These are phyloP conservation scores for Anoncus sp. DNA, from an alignment of 2,888 invertebrate species.

Conservation along the genomic window DNA sequence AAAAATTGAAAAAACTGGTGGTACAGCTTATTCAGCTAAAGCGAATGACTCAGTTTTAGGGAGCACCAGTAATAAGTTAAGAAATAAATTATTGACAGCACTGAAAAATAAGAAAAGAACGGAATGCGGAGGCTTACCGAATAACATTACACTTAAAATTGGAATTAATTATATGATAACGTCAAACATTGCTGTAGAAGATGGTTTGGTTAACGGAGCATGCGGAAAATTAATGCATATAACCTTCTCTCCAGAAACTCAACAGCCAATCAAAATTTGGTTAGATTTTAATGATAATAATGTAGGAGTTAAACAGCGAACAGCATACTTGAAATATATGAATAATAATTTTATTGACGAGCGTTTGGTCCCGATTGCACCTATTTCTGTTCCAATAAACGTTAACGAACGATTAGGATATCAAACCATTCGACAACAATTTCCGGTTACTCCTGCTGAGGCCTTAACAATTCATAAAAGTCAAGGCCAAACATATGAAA, in stretches of 20 bases:
- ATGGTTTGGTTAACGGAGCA: constrained; percentile 5
- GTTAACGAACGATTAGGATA: constrained; percentile 37
- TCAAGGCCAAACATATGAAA: constrained; percentile 22
- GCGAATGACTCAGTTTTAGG: constrained; percentile 58
- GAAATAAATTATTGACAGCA: constrained; percentile 49
- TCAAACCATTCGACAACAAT: constrained; percentile 33
- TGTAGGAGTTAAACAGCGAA: constrained; percentile 48
- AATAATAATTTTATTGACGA: constrained; percentile 24
- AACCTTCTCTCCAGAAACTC: constrained; percentile 59
- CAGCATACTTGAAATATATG: constrained; percentile 32
- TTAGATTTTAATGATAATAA: constrained; percentile 57
- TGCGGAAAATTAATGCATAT: constrained; percentile 3
- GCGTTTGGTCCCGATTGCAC: constrained; percentile 37
- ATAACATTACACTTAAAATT: constrained; percentile 65
- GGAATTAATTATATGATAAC: constrained; percentile 55
- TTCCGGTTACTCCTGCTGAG: constrained; percentile 35
- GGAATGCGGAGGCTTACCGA: constrained; percentile 67
- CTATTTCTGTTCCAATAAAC: constrained; percentile 28
- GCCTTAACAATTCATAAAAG: constrained; percentile 35
- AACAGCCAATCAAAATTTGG: constrained; percentile 50
- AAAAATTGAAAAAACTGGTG: too few relatives aligned
- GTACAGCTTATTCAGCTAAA: constrained; percentile 39
- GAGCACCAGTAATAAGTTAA: constrained; percentile 36
- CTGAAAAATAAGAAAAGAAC: constrained; percentile 58
- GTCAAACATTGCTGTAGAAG: constrained; percentile 72